Conservation (phyloP, 64 coral and sea anemone genomes). For the Stichodactyla mertensii region DNA sequence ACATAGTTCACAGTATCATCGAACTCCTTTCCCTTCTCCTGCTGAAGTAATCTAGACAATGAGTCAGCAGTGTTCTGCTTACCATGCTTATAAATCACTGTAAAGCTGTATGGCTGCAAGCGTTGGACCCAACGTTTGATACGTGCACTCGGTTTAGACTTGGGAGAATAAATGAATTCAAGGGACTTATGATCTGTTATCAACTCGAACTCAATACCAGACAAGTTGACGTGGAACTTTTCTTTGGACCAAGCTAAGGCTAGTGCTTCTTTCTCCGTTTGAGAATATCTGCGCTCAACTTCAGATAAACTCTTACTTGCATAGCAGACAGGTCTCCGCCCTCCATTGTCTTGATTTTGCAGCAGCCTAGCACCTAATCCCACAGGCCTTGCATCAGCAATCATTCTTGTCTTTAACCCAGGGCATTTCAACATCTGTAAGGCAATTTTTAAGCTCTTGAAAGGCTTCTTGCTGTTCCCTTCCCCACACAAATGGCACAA, state of each 20-base stretch:
- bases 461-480: too few relatives aligned
- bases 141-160: not conserved
- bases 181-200: not conserved
- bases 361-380: constrained; percentile 28
- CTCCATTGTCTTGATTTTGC: constrained; percentile 4
- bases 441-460: not conserved
- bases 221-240: constrained; percentile 9
- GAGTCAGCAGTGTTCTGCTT: too few relatives aligned
- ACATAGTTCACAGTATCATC: constrained; percentile 16
- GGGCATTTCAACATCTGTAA: constrained; percentile 13
- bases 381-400: constrained; percentile 35
- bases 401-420: constrained; percentile 12
- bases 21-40: too few relatives aligned
- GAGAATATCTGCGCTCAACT: constrained; percentile 33
- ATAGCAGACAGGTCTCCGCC: constrained; percentile 10
- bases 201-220: constrained; percentile 12
- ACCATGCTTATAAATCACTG: too few relatives aligned
- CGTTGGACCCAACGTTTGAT: constrained; percentile 20
- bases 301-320: constrained; percentile 39
- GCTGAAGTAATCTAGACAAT: constrained; percentile 15
- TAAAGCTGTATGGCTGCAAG: too few relatives aligned
- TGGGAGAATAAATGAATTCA: constrained; percentile 22
- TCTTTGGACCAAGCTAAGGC: not conserved
- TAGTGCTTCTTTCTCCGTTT: constrained; percentile 39
- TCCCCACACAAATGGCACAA: too few relatives aligned